Conservation (phyloP, 37 sponge, comb jelly and placozoan genomes). For the Crambe crambe region DNA sequence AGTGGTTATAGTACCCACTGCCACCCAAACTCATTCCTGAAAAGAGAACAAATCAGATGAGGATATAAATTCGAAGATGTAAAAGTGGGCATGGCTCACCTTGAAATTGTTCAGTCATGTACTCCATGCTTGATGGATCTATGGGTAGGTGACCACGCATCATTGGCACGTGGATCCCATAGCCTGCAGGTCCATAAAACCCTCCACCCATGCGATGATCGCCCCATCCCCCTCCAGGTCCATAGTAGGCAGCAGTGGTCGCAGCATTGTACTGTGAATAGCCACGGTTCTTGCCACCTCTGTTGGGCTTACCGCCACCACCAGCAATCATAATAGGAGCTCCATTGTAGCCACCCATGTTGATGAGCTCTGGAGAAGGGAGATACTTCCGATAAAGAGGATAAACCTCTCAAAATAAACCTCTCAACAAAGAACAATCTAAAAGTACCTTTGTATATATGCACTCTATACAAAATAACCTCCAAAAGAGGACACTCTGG, state of each 20-base stretch:
- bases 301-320: background rate
- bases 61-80: background rate
- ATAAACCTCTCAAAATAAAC: too few relatives aligned
- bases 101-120: conserved; percentile 68
- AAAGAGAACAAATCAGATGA: background rate
- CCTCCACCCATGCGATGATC: conserved; percentile 18
- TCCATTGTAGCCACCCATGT: background rate
- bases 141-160: conserved; percentile 22
- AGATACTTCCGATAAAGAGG: too few relatives aligned
- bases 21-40: background rate
- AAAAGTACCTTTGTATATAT: too few relatives aligned
- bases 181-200: conserved; percentile 20
- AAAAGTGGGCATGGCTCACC: conserved; percentile 22
- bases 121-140: conserved; percentile 17
- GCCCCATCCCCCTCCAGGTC: conserved; percentile 9
- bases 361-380: background rate
- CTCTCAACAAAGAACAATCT: too few relatives aligned
- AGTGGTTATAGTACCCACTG: conserved; percentile 13
- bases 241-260: conserved; percentile 4
- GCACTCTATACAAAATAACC: too few relatives aligned
- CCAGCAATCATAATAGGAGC: background rate
- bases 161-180: conserved; percentile 24
- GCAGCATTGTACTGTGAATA: conserved; percentile 20
- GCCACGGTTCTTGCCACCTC: background rate
- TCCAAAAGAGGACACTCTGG: too few relatives aligned